phyloP scores from a whole-genome alignment of 2,888 invertebrate genomes.

The Lasioglossum leucozonium region DNA sequence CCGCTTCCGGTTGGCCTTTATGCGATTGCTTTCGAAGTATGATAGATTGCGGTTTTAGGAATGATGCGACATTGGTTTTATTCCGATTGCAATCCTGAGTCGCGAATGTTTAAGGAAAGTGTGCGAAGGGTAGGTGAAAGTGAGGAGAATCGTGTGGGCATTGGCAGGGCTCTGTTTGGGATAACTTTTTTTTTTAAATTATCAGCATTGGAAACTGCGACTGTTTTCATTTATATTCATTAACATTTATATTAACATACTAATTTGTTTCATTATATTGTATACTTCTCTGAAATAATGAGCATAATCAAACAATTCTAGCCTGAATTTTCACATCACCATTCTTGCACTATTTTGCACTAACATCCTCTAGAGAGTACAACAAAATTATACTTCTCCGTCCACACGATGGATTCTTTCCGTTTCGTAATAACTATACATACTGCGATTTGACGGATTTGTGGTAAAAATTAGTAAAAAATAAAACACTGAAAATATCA shows the following conservation, averaged over 20 bases:
- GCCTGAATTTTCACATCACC: too few relatives aligned
- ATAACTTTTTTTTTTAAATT: too few relatives aligned
- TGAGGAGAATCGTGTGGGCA: background rate
- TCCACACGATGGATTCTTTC: too few relatives aligned
- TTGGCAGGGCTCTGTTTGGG: background rate
- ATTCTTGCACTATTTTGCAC: background rate
- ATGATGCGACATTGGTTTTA: background rate
- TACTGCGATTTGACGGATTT: background rate
- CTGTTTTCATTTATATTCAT: too few relatives aligned
- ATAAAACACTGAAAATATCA: background rate
- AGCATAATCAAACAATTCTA: too few relatives aligned
- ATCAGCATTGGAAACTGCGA: too few relatives aligned
- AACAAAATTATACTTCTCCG: too few relatives aligned
- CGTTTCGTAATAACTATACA: background rate
- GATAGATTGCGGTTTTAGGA: background rate
- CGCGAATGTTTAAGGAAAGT: background rate
- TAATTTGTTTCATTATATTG: too few relatives aligned
- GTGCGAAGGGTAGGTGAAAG: background rate
- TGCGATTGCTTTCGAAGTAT: background rate
- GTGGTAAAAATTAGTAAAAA: background rate
- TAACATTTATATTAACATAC: too few relatives aligned
- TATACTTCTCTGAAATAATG: too few relatives aligned
- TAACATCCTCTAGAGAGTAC: background rate
- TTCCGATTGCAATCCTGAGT: background rate
- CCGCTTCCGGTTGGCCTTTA: background rate